Conservation (phyloP, 2,113 vertebrate genomes). For the Craseonycteris thonglongyai region DNA sequence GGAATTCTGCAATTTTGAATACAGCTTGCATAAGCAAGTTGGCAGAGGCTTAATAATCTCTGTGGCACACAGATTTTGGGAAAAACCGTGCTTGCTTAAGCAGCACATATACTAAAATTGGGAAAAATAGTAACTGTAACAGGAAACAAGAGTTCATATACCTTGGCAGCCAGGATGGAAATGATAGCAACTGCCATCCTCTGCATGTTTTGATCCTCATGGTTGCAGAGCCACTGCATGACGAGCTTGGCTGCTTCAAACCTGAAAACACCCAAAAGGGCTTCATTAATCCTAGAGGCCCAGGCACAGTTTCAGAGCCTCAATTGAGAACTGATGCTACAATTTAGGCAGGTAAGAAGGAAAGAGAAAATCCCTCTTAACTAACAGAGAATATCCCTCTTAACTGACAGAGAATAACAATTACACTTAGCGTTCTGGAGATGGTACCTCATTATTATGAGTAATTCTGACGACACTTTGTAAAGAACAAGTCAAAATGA, state of each 20-base stretch:
- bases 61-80: not conserved
- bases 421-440: not conserved
- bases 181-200: constrained; percentile 99
- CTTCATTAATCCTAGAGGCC: not conserved
- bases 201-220: constrained; percentile 99
- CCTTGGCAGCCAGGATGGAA: constrained; percentile 98
- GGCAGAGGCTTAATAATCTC: not conserved
- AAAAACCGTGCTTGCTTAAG: no score
- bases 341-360: not conserved
- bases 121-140: not conserved
- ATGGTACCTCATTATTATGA: not conserved
- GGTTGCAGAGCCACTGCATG: constrained; percentile 99
- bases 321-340: not conserved
- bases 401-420: not conserved
- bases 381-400: not conserved
- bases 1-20: not conserved
- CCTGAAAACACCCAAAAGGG: constrained; percentile 76
- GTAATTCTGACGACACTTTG: constrained; percentile 20
- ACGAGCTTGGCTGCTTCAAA: constrained; percentile 99
- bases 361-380: constrained; percentile 12
- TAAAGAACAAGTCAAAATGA: constrained; percentile 11
- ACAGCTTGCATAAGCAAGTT: not conserved
- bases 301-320: not conserved
- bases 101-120: no score
- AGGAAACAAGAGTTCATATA: constrained; percentile 61